Percentiles rank a stretch among this genome's conserved stretches.
Conservation (phyloP, 1,140 invertebrate genomes). For the Microplitis mediator region DNA sequence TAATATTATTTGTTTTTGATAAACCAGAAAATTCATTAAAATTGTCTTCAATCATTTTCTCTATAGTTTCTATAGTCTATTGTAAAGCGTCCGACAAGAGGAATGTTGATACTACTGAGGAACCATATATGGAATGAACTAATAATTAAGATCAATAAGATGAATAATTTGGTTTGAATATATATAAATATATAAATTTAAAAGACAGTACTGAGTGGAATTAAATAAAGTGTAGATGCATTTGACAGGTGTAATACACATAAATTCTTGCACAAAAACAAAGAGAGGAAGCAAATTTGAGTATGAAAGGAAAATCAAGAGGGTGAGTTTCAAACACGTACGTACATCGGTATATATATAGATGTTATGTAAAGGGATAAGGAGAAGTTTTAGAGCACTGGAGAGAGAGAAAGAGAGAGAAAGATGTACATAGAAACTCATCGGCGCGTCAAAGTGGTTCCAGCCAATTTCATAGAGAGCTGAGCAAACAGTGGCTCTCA, state of each 20-base stretch:
- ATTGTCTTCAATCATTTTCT: not conserved
- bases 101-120: not conserved
- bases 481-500: conserved; percentile 48
- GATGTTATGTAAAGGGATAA: not conserved
- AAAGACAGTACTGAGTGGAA: not conserved
- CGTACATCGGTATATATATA: not conserved
- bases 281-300: not conserved
- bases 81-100: not conserved
- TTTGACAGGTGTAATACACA: conserved; percentile 2
- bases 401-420: not conserved
- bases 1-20: not conserved
- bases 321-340: conserved; percentile 17
- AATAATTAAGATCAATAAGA: too few relatives aligned
- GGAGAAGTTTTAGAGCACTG: conserved; percentile 30
- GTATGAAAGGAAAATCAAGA: not conserved
- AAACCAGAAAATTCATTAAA: too few relatives aligned
- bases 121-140: not conserved
- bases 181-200: not conserved
- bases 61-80: not conserved
- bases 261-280: not conserved
- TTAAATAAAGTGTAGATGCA: not conserved
- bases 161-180: too few relatives aligned
- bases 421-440: conserved; percentile 39
- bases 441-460: conserved; percentile 51
- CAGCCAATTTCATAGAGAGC: conserved; percentile 50